Evolutionary conservation across 2,113 vertebrate species (phyloP).

Genomic region (Sylvietta virens): DNA sequence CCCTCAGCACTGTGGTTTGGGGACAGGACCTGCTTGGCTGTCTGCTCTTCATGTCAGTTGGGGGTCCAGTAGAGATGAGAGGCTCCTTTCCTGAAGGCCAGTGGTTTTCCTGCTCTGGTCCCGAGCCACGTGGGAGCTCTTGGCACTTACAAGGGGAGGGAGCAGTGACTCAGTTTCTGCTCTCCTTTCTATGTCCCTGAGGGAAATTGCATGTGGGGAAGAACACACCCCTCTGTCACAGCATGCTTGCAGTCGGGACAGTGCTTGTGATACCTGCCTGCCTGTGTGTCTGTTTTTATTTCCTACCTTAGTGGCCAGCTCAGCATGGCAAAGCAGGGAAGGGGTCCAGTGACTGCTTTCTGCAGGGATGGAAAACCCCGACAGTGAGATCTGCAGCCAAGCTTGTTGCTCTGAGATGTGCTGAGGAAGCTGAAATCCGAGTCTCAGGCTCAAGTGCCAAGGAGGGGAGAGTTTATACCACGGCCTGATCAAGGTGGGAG

Average conservation of each 20-base stretch:
- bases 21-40: neutral
- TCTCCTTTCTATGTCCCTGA: neutral
- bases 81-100: neutral
- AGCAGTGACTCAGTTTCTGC: neutral
- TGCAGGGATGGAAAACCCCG: neutral
- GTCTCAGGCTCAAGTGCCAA: neutral
- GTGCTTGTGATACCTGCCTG: neutral
- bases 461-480: neutral
- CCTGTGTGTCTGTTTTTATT: conserved; percentile 30
- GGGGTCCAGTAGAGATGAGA: neutral
- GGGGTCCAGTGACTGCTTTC: neutral
- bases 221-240: neutral
- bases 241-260: neutral
- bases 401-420: neutral
- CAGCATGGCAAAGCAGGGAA: neutral
- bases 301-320: neutral
- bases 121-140: neutral
- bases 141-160: neutral
- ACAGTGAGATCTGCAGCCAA: neutral
- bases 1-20: neutral
- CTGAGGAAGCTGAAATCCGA: neutral
- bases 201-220: neutral
- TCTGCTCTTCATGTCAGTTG: fast-evolving
- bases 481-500: neutral
- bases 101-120: neutral